Evolutionary conservation across 2,888 invertebrate genomes (phyloP), one percentile per base, ranked within the genome.

Genomic region (Teinopalpus imperialis): DNA sequence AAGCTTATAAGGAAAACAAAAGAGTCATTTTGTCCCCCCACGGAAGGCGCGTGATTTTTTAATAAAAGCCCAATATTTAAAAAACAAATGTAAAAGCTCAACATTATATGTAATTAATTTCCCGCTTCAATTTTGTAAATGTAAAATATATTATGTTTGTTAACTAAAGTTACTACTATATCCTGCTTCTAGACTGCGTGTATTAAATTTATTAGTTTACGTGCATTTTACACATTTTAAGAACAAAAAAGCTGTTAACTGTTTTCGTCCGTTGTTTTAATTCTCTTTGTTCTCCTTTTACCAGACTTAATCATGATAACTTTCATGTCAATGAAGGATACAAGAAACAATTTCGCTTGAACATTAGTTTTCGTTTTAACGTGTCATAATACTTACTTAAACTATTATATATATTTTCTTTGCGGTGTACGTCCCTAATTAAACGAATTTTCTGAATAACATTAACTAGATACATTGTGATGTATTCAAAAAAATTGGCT

Each of bases 191-290:
- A 37, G 32, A 44, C 13, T 6, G 37, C 26, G 20, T 44, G 24
- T 26, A 26, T 37, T 26, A 26, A 44, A 44, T 39, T 26, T 14
- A 34, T 43, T 18, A 39, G 21, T 39, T 37, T 39, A 26, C 30
- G 10, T 39, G 32, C 32, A 39, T 45, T 37, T 45, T 39, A 32
- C 39, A 26, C 32, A 26, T 26, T 34, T 31, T 32, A 39, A 39
- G 32, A 32, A 36, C 37, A 31, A 37, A 39, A 45, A 32, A 45
- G 27, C 27, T 39, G 39, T 39, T 45, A 39, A 39, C 27, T 26
- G 43, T 39, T 45, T 31, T 32, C 20, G 26, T 39, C 20, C 20
- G 20, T 32, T 45, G 39, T 45, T 45, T 43, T 45, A 44, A 31
- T 45, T 32, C 10, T 32, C 9, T 45, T 34, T 13, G 27, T 20